Evolutionary conservation across 2,888 invertebrate genomes (phyloP).

Genomic region (Drosophila testacea): DNA sequence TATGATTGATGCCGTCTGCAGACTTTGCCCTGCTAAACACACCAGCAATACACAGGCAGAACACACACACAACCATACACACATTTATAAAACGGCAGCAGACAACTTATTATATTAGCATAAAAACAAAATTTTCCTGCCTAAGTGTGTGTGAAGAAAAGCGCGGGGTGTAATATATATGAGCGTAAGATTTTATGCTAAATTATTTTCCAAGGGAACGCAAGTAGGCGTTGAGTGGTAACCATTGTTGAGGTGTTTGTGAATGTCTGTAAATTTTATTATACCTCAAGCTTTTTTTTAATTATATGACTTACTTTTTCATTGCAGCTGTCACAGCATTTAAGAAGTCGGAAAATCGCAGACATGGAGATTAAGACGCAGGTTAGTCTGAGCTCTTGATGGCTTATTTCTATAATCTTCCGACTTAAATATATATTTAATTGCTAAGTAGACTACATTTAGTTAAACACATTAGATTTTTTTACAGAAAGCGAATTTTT

Average conservation of each 20-base stretch:
- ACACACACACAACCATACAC: constrained; percentile 2
- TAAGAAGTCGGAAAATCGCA: constrained; percentile 11
- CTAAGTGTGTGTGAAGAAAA: constrained; percentile 1
- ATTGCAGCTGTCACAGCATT: constrained; percentile 56
- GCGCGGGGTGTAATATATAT: not conserved
- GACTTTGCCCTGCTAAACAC: constrained; percentile 17
- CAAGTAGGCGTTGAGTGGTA: constrained; percentile 23
- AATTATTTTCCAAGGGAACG: constrained; percentile 26
- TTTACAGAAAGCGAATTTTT: not conserved
- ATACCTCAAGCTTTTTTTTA: constrained; percentile 45
- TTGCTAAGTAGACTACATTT: not conserved
- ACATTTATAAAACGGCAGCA: constrained; percentile 18
- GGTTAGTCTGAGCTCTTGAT: constrained; percentile 23
- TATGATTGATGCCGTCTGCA: constrained; percentile 77
- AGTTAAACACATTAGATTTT: not conserved
- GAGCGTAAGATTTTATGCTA: constrained; percentile 17
- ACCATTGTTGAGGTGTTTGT: constrained; percentile 8
- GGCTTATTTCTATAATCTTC: not conserved
- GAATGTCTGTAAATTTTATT: constrained; percentile 35
- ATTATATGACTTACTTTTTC: constrained; percentile 47
- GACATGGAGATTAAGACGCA: constrained; percentile 6
- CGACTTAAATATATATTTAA: not conserved
- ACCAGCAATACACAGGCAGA: constrained; percentile 16
- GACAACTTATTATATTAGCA: constrained; percentile 68
- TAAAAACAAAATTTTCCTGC: constrained; percentile 46